Conservation (phyloP, 2,797 vertebrate genomes). For the Varecia variegata region DNA sequence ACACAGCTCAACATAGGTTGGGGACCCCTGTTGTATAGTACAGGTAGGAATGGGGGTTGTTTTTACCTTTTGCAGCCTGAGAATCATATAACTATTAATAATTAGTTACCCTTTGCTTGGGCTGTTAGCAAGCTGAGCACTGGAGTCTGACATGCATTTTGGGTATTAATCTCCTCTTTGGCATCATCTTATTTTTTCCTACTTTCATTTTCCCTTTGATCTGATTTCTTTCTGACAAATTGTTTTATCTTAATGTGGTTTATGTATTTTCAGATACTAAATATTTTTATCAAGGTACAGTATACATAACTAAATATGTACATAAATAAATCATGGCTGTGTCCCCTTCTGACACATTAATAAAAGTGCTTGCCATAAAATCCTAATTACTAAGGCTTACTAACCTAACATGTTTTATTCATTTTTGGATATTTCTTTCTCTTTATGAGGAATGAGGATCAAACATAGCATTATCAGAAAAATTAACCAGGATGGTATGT, state of each 20-base stretch:
- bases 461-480: not conserved
- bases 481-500: not conserved
- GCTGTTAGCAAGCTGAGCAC: not conserved
- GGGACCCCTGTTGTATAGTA: not conserved
- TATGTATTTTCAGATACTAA: not conserved
- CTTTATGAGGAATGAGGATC: not conserved
- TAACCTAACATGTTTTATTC: slow-evolving; percentile 35
- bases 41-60: not conserved
- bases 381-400: not conserved
- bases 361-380: not conserved
- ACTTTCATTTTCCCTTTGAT: not conserved
- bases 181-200: not conserved
- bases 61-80: not conserved
- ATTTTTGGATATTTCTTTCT: slow-evolving; percentile 20
- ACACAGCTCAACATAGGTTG: too few species aligned
- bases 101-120: not conserved
- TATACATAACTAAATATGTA: not conserved
- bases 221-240: not conserved
- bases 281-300: not conserved
- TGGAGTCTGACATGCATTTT: not conserved
- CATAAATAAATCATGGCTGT: not conserved
- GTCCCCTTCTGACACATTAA: not conserved
- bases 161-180: not conserved
- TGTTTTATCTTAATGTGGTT: slow-evolving; percentile 10
- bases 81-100: not conserved